Evolutionary conservation across 2,888 invertebrate species (phyloP).

Genomic region (Drosophila meridionalis): DNA sequence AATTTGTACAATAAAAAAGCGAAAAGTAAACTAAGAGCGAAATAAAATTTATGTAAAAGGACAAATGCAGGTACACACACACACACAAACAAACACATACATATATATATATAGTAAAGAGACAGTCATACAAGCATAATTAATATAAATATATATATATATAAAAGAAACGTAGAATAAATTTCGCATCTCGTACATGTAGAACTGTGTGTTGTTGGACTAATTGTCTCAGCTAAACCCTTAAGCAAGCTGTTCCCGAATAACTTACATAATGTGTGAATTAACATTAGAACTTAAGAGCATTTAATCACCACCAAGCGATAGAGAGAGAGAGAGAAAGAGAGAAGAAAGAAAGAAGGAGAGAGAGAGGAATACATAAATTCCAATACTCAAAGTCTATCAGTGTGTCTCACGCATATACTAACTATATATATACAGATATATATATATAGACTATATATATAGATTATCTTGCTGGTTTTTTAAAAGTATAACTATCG

Average conservation of each 20-base stretch:
- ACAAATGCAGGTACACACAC: conserved; percentile 69
- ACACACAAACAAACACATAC: neutral
- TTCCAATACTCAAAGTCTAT: conserved; percentile 15
- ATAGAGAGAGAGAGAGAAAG: neutral
- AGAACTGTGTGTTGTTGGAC: conserved; percentile 42
- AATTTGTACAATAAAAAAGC: conserved; percentile 50
- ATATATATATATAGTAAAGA: conserved; percentile 30
- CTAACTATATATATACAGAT: conserved; percentile 1
- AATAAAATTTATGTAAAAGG: conserved; percentile 57
- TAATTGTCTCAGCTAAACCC: conserved; percentile 28
- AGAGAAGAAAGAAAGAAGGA: neutral
- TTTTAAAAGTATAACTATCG: conserved; percentile 37
- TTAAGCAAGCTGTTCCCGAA: conserved; percentile 6
- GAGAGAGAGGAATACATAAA: neutral
- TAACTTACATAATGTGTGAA: conserved; percentile 22
- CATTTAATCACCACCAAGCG: conserved; percentile 14
- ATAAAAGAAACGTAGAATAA: conserved; percentile 42
- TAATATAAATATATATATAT: conserved; percentile 13
- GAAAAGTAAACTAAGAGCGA: conserved; percentile 27
- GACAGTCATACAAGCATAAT: conserved; percentile 40
- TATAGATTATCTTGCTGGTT: conserved; percentile 43
- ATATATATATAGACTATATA: conserved; percentile 7
- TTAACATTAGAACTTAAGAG: conserved; percentile 16
- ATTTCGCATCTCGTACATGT: conserved; percentile 52
- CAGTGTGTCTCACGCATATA: conserved; percentile 22